These are phyloP conservation scores for Pteropus alecto DNA, from an alignment of 2,113 vertebrate genomes.

Conservation along the genomic window DNA sequence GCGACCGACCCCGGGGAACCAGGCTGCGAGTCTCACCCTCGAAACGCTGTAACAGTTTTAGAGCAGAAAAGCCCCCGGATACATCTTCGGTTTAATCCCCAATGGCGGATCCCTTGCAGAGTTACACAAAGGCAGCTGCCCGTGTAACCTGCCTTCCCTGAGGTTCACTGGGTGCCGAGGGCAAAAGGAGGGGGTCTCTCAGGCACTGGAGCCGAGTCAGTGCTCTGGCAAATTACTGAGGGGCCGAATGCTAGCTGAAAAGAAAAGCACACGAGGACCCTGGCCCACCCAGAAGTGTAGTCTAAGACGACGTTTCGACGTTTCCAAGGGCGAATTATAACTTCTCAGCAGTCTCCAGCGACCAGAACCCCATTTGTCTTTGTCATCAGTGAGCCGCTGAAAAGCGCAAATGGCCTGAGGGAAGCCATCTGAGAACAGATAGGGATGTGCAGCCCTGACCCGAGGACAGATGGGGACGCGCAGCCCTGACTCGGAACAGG, in stretches of 20 bases:
- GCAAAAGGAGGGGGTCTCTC: background rate
- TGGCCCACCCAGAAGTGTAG: background rate
- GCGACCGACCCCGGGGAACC: background rate
- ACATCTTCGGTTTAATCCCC: background rate
- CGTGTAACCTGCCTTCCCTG: background rate
- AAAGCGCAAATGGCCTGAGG: accelerated
- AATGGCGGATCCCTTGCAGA: background rate
- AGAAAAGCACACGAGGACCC: background rate
- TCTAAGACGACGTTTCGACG: background rate
- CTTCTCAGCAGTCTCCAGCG: background rate
- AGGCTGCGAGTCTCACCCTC: background rate
- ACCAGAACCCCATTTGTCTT: background rate
- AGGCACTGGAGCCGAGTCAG: background rate
- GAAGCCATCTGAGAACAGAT: background rate
- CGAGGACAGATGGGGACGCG: background rate
- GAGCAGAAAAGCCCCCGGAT: background rate
- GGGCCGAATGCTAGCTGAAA: background rate
- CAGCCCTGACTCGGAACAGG: accelerated
- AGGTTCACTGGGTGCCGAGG: accelerated
- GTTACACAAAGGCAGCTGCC: background rate
- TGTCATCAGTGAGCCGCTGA: background rate
- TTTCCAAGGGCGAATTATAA: background rate
- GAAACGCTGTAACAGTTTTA: accelerated
- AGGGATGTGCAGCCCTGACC: accelerated
- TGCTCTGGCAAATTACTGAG: background rate